phyloP scores from a whole-genome alignment of 2,797 vertebrate species.

The Todus mexicanus region DNA sequence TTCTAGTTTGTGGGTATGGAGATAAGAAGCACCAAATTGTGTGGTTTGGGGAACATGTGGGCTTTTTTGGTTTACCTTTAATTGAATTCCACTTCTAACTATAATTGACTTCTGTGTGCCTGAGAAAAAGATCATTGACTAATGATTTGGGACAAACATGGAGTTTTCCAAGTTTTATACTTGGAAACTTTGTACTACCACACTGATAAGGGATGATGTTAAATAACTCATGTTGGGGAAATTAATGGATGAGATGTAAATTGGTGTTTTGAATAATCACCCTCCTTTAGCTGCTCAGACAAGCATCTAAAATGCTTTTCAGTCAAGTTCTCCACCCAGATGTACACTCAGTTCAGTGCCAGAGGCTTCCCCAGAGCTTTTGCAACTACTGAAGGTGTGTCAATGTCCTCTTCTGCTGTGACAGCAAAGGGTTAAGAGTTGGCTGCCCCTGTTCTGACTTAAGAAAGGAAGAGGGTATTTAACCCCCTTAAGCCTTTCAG shows the following conservation, averaged over 20 bases:
- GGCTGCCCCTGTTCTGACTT: background rate
- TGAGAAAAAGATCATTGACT: background rate
- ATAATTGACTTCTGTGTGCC: background rate
- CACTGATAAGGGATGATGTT: background rate
- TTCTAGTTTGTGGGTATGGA: background rate
- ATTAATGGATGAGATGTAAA: background rate
- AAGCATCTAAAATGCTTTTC: background rate
- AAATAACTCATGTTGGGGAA: background rate
- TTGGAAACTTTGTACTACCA: background rate
- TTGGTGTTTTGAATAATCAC: background rate
- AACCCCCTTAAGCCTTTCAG: background rate
- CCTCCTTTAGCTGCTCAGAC: background rate
- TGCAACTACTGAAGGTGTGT: background rate
- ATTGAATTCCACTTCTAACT: background rate
- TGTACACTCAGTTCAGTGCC: accelerated
- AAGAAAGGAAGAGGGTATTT: background rate
- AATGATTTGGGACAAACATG: background rate
- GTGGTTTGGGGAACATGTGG: background rate
- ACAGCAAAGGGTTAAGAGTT: background rate
- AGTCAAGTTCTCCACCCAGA: background rate
- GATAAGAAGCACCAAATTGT: background rate
- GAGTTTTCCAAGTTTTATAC: background rate
- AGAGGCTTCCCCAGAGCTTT: background rate
- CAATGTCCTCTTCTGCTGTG: background rate
- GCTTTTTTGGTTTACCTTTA: background rate